A percentile compares a stretch with the other conserved stretches of the same genome.
These are phyloP conservation scores for Coptodon bakossiorum DNA, from an alignment of 2,113 vertebrate species.

Conservation along the genomic window DNA sequence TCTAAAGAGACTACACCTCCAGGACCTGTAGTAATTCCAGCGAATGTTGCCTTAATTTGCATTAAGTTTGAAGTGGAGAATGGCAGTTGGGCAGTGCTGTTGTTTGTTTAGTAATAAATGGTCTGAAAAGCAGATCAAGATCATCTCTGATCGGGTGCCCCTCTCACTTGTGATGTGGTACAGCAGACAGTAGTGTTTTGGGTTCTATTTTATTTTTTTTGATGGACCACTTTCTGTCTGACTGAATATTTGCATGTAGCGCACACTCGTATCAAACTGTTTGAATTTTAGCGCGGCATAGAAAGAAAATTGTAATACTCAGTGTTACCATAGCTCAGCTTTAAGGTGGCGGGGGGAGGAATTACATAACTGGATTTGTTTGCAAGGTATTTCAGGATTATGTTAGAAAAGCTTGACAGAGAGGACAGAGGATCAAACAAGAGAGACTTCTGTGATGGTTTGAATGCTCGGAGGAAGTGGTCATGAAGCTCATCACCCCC, in stretches of 20 bases:
- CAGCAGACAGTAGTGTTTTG: neutral
- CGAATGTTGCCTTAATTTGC: neutral
- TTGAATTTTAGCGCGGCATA: neutral
- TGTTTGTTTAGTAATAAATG: neutral
- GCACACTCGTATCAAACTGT: neutral
- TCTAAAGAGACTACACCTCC: neutral
- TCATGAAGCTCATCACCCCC: conserved; percentile 44
- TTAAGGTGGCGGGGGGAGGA: neutral
- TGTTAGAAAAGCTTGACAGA: conserved; percentile 14
- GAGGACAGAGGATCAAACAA: conserved; percentile 38
- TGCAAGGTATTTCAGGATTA: conserved; percentile 44
- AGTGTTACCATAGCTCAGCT: neutral
- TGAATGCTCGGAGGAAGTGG: conserved; percentile 44
- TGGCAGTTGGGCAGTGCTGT: neutral
- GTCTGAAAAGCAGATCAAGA: neutral
- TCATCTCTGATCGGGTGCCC: neutral
- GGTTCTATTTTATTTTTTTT: neutral
- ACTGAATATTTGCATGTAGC: neutral
- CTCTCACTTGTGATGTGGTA: neutral
- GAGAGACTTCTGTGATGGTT: conserved; percentile 40
- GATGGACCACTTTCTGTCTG: neutral
- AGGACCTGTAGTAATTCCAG: neutral
- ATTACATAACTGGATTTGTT: conserved; percentile 42
- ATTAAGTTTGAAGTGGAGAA: neutral
- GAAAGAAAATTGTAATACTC: neutral